Evolutionary conservation across 2,113 vertebrate genomes (phyloP).

Genomic region (Phainopepla nitens): DNA sequence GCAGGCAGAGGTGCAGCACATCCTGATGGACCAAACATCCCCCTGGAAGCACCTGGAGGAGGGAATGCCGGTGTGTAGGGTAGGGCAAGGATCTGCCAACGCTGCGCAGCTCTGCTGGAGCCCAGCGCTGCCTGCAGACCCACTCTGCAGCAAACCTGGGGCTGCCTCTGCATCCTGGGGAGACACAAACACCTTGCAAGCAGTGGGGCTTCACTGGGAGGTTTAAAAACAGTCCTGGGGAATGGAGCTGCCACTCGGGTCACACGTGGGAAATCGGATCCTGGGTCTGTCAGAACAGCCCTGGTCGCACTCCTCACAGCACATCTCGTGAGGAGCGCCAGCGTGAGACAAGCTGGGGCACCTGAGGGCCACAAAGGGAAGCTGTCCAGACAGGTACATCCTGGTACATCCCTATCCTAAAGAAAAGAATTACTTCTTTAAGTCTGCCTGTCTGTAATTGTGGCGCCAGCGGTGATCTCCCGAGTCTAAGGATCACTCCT

Average conservation of each 20-base stretch:
- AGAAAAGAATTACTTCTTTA: background rate
- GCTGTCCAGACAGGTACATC: background rate
- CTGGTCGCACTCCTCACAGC: fast-evolving
- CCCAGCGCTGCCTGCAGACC: background rate
- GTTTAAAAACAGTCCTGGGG: background rate
- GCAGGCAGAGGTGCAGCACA: fast-evolving
- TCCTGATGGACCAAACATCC: too few species aligned
- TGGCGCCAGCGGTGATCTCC: background rate
- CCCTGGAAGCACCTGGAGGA: background rate
- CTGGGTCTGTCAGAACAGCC: background rate
- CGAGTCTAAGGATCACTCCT: fast-evolving
- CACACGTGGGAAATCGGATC: background rate
- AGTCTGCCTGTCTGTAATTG: background rate
- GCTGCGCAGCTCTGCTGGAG: fast-evolving
- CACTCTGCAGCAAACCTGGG: background rate
- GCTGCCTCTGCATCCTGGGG: background rate
- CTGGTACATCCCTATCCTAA: background rate
- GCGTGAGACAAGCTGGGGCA: background rate
- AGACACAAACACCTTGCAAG: background rate
- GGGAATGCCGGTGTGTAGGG: background rate
- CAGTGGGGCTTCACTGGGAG: background rate
- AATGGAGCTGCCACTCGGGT: background rate
- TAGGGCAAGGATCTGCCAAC: fast-evolving
- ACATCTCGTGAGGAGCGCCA: fast-evolving
- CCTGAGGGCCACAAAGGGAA: background rate